Evolutionary conservation across 2,888 invertebrate genomes (phyloP).

Genomic region (Trisateles emortualis): DNA sequence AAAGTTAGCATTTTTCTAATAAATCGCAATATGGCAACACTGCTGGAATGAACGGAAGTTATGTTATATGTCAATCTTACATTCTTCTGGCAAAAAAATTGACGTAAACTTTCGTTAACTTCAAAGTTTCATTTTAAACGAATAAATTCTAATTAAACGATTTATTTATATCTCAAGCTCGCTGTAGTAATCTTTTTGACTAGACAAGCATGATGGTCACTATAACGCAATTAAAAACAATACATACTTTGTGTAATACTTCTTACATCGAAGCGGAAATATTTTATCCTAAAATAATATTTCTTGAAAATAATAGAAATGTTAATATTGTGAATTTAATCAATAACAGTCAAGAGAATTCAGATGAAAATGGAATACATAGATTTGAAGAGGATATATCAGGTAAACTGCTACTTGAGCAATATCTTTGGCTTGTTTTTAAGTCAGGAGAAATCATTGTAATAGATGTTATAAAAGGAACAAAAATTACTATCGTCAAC

Average conservation of each 20-base stretch:
- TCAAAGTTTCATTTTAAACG: not conserved
- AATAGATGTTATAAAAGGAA: conserved; percentile 57
- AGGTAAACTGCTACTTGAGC: conserved; percentile 58
- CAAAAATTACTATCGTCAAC: conserved; percentile 56
- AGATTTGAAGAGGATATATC: conserved; percentile 59
- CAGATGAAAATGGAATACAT: conserved; percentile 32
- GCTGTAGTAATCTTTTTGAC: not conserved
- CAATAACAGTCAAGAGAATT: conserved; percentile 42
- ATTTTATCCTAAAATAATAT: conserved; percentile 66
- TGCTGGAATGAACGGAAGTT: no score
- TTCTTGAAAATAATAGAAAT: conserved; percentile 56
- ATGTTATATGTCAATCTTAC: no score
- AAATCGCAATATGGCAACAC: no score
- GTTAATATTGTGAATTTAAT: conserved; percentile 57
- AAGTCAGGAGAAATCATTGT: conserved; percentile 65
- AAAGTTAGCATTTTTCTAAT: no score
- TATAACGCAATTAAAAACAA: conserved; percentile 33
- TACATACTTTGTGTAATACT: conserved; percentile 31
- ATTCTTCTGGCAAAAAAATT: no score
- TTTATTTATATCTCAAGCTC: no score
- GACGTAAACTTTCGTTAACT: no score
- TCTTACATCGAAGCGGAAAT: conserved; percentile 56
- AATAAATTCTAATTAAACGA: no score
- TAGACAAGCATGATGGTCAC: conserved; percentile 39
- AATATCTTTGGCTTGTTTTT: conserved; percentile 69